Conservation (phyloP, 2,797 vertebrate species). For the Darevskia mixta region DNA sequence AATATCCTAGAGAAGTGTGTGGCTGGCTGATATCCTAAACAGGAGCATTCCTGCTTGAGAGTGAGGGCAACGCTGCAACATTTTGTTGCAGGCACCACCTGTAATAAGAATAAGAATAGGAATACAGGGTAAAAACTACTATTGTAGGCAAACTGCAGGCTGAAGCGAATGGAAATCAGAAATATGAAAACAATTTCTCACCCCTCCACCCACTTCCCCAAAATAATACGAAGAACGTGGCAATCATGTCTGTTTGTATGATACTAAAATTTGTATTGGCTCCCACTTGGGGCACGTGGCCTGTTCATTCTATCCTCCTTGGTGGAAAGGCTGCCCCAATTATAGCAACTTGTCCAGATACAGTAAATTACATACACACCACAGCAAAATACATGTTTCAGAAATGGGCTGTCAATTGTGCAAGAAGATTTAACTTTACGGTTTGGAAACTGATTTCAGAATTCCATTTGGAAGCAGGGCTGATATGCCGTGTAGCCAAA, state of each 20-base stretch:
- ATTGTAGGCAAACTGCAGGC: background rate
- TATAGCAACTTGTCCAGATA: background rate
- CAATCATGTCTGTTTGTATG: background rate
- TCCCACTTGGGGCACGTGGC: background rate
- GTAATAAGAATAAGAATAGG: no score
- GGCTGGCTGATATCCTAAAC: background rate
- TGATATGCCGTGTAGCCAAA: slow-evolving; percentile 38
- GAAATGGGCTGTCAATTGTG: slow-evolving; percentile 29
- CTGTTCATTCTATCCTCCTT: background rate
- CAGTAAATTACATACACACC: slow-evolving; percentile 9
- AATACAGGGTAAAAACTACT: background rate
- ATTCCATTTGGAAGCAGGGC: slow-evolving; percentile 43
- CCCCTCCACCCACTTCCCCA: background rate
- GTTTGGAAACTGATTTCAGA: slow-evolving; percentile 45
- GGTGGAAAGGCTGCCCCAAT: background rate
- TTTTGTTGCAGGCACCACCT: background rate
- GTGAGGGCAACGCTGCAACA: background rate
- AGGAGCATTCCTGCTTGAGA: background rate
- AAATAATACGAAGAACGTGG: background rate
- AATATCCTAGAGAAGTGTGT: background rate
- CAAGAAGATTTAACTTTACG: slow-evolving; percentile 30
- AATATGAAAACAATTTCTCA: background rate
- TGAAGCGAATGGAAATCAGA: background rate
- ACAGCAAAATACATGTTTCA: slow-evolving; percentile 26
- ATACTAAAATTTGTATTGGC: background rate